A percentile compares a stretch with the other conserved stretches of the same genome.
Evolutionary conservation across 2,797 vertebrate genomes (phyloP).

Genomic region (Phylloscopus collybita): DNA sequence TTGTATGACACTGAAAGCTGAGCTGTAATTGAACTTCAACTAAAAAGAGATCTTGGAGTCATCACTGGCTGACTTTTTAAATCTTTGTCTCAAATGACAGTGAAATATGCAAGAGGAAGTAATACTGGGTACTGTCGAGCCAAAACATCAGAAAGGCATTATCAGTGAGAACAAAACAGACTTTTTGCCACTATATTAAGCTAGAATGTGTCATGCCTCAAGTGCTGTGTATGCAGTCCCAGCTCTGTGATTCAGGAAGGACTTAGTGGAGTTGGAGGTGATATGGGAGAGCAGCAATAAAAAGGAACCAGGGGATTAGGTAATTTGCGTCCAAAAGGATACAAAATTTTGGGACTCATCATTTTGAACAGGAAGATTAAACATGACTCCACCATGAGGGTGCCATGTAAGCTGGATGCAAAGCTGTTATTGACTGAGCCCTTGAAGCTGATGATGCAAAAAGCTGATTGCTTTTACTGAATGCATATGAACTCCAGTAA

Average conservation of each 20-base stretch:
- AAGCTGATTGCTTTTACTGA: neutral
- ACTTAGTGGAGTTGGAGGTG: neutral
- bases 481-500: neutral
- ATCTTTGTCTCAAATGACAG: neutral
- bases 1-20: neutral
- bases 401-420: neutral
- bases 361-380: neutral
- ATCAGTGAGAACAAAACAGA: neutral
- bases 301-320: neutral
- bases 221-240: neutral
- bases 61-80: neutral
- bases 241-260: neutral
- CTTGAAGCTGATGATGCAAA: neutral
- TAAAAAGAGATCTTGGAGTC: neutral
- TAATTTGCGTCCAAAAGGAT: neutral
- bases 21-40: neutral
- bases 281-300: rapidly evolving
- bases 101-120: neutral
- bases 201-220: neutral
- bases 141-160: neutral
- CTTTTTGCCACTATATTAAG: neutral
- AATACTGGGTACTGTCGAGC: neutral
- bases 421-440: neutral
- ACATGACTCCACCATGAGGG: neutral
- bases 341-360: neutral